phyloP scores from a whole-genome alignment of 2,888 invertebrate genomes.

The Adelognathus sp. region DNA sequence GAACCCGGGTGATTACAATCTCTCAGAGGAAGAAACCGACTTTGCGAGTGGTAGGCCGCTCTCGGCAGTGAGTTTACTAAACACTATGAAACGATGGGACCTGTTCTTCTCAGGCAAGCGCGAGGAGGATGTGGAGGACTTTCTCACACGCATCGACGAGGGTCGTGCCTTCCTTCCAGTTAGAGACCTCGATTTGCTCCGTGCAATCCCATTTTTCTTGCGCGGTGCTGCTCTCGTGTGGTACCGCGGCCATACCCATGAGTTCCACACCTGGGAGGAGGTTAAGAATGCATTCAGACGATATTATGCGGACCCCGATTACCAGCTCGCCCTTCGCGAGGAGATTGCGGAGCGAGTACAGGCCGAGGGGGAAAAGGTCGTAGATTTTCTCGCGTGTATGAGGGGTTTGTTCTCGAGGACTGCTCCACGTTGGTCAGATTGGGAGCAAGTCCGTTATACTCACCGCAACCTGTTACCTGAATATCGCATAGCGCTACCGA shows the following conservation, averaged over 20 bases:
- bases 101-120: background rate
- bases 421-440: background rate
- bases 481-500: background rate
- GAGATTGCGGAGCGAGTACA: background rate
- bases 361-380: background rate
- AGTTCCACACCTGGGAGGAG: background rate
- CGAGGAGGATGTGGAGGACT: slow-evolving; percentile 17
- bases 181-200: background rate
- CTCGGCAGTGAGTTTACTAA: background rate
- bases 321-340: slow-evolving; percentile 13
- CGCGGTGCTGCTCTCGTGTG: background rate
- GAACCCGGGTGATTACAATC: background rate
- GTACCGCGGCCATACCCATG: slow-evolving; percentile 14
- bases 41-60: background rate
- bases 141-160: slow-evolving; percentile 22
- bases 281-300: background rate
- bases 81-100: slow-evolving; percentile 20
- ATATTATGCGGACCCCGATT: slow-evolving; percentile 29
- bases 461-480: slow-evolving; percentile 10
- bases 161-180: background rate
- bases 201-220: slow-evolving; percentile 15
- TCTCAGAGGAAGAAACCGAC: background rate
- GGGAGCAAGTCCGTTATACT: background rate
- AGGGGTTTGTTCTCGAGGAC: slow-evolving; percentile 4
- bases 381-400: slow-evolving; percentile 20